Conservation (phyloP, 1,140 invertebrate genomes). For the Thrips palmi region DNA sequence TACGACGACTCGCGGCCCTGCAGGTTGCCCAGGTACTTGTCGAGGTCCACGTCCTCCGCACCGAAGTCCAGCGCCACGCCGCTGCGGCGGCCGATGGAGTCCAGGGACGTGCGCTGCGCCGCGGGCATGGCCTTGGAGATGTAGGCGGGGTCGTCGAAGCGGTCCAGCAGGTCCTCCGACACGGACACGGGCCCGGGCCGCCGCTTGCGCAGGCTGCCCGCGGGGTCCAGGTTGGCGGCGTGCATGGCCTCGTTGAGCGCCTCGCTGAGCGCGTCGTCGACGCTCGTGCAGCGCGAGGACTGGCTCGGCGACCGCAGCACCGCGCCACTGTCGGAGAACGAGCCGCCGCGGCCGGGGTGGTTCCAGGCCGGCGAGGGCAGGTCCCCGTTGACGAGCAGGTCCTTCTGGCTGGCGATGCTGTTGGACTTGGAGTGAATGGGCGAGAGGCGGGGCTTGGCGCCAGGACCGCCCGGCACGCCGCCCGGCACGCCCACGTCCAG, state of each 20-base stretch:
- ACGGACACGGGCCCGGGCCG: too few relatives aligned
- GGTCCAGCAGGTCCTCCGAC: conserved; percentile 36
- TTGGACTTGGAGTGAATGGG: conserved; percentile 14
- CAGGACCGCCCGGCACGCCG: too few relatives aligned
- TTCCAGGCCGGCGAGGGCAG: too few relatives aligned
- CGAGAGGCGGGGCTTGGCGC: conserved; percentile 17
- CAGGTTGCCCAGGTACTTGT: conserved; percentile 42
- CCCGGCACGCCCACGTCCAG: conserved; percentile 20
- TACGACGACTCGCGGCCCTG: too few relatives aligned
- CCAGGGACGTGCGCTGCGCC: conserved; percentile 33
- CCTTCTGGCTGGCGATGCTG: conserved; percentile 12
- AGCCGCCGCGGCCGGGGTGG: conserved; percentile 15
- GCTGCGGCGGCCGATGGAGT: conserved; percentile 20
- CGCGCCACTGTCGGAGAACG: conserved; percentile 22
- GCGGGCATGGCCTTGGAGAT: conserved; percentile 39
- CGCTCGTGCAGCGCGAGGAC: too few relatives aligned
- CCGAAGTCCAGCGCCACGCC: conserved; percentile 14
- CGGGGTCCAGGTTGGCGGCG: too few relatives aligned
- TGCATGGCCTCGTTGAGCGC: too few relatives aligned
- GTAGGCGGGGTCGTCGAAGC: conserved; percentile 29
- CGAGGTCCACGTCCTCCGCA: conserved; percentile 36
- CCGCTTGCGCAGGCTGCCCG: too few relatives aligned
- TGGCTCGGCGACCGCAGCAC: too few relatives aligned
- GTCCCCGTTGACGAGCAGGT: too few relatives aligned
- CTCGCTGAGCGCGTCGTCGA: too few relatives aligned